Evolutionary conservation across 1,140 invertebrate species (phyloP).

Genomic region (Bilobella aurantiaca): DNA sequence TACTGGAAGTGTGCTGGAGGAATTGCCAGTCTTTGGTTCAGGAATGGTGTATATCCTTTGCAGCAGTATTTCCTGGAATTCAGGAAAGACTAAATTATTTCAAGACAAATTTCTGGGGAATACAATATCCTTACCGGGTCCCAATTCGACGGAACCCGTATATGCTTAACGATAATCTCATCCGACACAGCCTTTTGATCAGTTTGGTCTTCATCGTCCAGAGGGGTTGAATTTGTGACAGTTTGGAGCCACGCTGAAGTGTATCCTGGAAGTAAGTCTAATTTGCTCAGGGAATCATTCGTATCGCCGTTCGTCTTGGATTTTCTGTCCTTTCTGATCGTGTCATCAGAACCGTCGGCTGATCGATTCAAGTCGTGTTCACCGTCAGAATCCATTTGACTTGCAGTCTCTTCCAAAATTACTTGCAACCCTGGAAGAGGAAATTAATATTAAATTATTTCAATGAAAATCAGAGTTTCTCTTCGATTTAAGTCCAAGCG

Average conservation of each 20-base stretch:
- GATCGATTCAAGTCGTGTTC: constrained; percentile 28
- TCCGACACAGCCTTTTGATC: constrained; percentile 12
- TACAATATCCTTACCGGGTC: constrained; percentile 25
- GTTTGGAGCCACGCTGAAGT: neutral
- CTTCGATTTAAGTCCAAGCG: no score
- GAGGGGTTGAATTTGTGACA: neutral
- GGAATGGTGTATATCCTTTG: constrained; percentile 20
- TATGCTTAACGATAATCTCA: constrained; percentile 30
- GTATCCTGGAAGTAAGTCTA: neutral
- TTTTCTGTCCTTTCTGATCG: constrained; percentile 20
- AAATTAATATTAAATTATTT: constrained; percentile 24
- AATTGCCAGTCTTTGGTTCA: constrained; percentile 20
- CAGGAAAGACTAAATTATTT: neutral
- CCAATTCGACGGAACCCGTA: constrained; percentile 31
- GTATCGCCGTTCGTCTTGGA: neutral
- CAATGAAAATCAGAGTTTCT: constrained; percentile 13
- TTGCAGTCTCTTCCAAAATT: constrained; percentile 34
- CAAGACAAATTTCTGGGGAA: neutral
- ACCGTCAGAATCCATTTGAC: constrained; percentile 34
- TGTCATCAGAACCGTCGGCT: constrained; percentile 25
- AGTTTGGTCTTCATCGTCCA: neutral
- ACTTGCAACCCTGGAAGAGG: constrained; percentile 33
- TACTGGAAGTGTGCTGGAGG: neutral
- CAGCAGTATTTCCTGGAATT: constrained; percentile 17
- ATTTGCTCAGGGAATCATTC: neutral